Evolutionary conservation across 2,888 invertebrate species (phyloP), one percentile per base, ranked within the genome.

Genomic region (Leuctra nigra): DNA sequence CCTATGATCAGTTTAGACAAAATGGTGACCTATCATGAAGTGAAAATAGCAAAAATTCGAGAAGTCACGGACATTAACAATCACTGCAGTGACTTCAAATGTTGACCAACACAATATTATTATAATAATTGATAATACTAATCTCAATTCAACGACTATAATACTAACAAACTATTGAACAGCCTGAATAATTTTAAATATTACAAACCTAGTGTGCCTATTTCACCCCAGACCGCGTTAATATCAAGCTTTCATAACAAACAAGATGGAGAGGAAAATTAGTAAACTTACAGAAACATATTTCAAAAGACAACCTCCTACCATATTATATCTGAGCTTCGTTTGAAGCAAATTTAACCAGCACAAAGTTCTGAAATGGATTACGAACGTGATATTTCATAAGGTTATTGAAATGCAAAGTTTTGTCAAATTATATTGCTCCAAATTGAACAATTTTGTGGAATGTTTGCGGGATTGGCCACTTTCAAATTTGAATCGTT

Each of bases 181-280:
- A 18, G 41, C 41, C 41, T 41, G 20, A 7, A 18, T 41, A 14
- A 36, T 29, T 29, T 29, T 6, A 41, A 41, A n/a, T 41, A 48
- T 14, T 24, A 39, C 9, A 39, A 54, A 33, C 55, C 55, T 48
- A 36, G 55, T 55, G 55, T 55, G 55, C 55, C 55, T 55, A 48
- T 47, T 33, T 11, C 46, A 38, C 35, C 38, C 14, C 9, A 4
- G 16, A 38, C n/a, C 6, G 38, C n/a, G 14, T 38, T 4, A 38
- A 14, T 9, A n/a, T 9, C 11, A 38, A 38, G 4, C n/a, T 9
- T 38, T 38, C 7, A 4, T 9, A 38, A 38, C 38, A 14, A n/a
- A 9, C 4, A 38, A 4, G 38, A 9, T 4, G 6, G 11, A n/a
- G 16, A 9, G 7, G 38, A 29, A 11, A 6, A 11, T 7, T 4